A percentile compares a stretch with the other conserved stretches of the same genome.
Evolutionary conservation across 2,797 vertebrate genomes (phyloP).

Genomic region (Pangasius sanitwongsei): DNA sequence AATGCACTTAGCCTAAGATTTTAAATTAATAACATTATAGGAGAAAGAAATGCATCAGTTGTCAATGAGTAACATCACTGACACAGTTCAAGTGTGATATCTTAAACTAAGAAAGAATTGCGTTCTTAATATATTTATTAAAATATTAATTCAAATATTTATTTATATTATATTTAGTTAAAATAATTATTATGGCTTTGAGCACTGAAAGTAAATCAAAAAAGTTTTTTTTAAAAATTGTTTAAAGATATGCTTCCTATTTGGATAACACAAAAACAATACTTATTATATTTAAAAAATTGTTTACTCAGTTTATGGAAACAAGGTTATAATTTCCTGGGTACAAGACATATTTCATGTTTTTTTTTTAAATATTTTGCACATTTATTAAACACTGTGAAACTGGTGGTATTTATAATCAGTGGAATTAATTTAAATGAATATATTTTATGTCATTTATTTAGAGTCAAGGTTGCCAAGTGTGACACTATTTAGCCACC

Average conservation of each 20-base stretch:
- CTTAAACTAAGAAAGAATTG: not conserved
- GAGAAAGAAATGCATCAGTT: not conserved
- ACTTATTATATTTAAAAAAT: not conserved
- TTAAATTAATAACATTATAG: not conserved
- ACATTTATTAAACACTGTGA: not conserved
- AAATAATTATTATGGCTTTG: not conserved
- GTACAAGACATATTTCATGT: not conserved
- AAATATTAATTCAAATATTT: not conserved
- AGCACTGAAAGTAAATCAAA: not conserved
- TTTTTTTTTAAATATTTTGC: not conserved
- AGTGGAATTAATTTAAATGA: not conserved
- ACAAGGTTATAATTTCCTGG: not conserved
- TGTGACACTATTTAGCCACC: not conserved
- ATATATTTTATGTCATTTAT: not conserved
- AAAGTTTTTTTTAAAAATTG: not conserved
- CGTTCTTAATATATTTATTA: not conserved
- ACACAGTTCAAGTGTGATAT: not conserved
- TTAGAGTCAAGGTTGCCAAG: not conserved
- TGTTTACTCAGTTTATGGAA: not conserved
- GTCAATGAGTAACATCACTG: not conserved
- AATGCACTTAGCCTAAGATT: not conserved
- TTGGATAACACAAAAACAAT: too few species aligned
- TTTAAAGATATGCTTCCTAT: not conserved
- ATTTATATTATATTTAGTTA: not conserved
- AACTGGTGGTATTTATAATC: not conserved